phyloP scores from a whole-genome alignment of 2,113 vertebrate genomes.

The Pseudopodoces humilis region DNA sequence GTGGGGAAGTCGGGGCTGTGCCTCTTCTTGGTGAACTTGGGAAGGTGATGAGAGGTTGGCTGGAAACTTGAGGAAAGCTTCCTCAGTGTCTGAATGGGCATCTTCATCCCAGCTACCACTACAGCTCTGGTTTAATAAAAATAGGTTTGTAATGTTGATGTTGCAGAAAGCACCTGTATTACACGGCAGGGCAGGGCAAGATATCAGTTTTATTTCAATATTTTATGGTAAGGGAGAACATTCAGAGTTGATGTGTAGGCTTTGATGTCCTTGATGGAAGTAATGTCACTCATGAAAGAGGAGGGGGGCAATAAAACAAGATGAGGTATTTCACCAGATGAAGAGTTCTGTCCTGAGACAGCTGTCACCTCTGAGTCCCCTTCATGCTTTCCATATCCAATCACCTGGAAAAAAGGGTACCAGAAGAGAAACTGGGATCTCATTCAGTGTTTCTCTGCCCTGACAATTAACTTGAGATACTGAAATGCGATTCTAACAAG shows the following conservation, averaged over 20 bases:
- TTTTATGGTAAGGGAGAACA: slow-evolving; percentile 93
- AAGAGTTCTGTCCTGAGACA: slow-evolving; percentile 48
- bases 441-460: background rate
- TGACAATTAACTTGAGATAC: background rate
- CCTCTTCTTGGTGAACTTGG: background rate
- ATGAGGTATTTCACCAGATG: slow-evolving; percentile 82
- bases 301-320: slow-evolving; percentile 83
- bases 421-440: background rate
- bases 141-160: background rate
- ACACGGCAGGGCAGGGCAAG: slow-evolving; percentile 17
- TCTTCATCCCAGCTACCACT: background rate
- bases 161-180: slow-evolving; percentile 45
- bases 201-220: slow-evolving; percentile 82
- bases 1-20: background rate
- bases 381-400: slow-evolving; percentile 89
- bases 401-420: slow-evolving; percentile 78
- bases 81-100: background rate
- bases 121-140: background rate
- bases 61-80: background rate
- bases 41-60: background rate
- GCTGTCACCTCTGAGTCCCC: slow-evolving; percentile 63
- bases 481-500: background rate
- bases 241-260: slow-evolving; percentile 86
- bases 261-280: slow-evolving; percentile 86
- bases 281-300: slow-evolving; percentile 67